A percentile compares a stretch with the other conserved stretches of the same genome.
Evolutionary conservation across 2,797 vertebrate genomes (phyloP).

Genomic region (Morus bassanus): DNA sequence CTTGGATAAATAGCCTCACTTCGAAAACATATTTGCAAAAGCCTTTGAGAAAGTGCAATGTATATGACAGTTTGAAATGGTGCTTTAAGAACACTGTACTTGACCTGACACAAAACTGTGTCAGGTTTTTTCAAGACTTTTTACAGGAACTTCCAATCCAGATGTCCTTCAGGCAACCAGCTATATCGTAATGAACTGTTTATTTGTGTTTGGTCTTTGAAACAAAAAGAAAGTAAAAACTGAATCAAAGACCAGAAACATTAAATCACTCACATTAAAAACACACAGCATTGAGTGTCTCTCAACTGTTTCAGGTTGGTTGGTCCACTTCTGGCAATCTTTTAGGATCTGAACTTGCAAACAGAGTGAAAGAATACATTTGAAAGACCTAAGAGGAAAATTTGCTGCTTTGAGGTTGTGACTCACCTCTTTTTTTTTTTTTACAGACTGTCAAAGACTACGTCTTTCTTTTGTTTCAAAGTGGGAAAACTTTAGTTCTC

Average conservation of each 20-base stretch:
- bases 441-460: not conserved
- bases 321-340: not conserved
- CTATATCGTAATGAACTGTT: not conserved
- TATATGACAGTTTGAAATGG: not conserved
- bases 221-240: not conserved
- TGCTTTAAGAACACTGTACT: not conserved
- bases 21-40: slow-evolving; percentile 36
- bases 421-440: not conserved
- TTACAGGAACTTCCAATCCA: not conserved
- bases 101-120: not conserved
- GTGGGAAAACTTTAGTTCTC: not conserved
- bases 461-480: not conserved
- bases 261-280: not conserved
- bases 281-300: not conserved
- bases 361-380: not conserved
- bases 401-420: not conserved
- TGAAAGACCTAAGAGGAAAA: not conserved
- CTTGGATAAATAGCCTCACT: slow-evolving; percentile 35
- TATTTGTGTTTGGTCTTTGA: not conserved
- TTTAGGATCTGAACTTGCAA: slow-evolving; percentile 24
- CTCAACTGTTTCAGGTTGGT: not conserved
- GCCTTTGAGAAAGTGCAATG: not conserved
- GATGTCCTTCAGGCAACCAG: not conserved
- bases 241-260: not conserved
- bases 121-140: not conserved